Evolutionary conservation across 2,797 vertebrate species (phyloP).

Genomic region (Labeo calbasu): DNA sequence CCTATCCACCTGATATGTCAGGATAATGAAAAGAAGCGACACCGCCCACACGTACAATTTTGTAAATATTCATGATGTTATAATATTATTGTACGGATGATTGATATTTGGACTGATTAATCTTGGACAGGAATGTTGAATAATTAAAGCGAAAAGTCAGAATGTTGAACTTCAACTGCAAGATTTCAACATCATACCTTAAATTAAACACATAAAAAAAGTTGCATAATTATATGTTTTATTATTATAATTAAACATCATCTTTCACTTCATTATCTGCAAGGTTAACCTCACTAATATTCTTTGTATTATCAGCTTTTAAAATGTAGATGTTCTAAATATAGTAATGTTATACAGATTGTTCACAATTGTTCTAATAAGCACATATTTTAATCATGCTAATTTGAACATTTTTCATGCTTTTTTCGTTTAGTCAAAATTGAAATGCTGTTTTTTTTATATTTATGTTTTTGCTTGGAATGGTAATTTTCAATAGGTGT

Average conservation of each 20-base stretch:
- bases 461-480: too few species aligned
- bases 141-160: constrained; percentile 17
- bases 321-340: background rate
- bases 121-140: background rate
- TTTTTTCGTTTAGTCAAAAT: background rate
- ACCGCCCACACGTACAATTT: background rate
- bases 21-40: constrained; percentile 8
- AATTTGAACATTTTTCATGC: background rate
- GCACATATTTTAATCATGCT: background rate
- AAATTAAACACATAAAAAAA: background rate
- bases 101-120: constrained; percentile 7
- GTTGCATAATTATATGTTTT: background rate
- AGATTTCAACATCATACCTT: background rate
- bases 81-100: constrained; percentile 1
- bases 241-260: background rate
- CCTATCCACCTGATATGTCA: background rate
- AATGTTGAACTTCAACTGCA: background rate
- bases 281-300: background rate
- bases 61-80: constrained; percentile 23
- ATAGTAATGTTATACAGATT: background rate
- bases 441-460: background rate
- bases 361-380: background rate
- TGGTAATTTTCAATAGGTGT: constrained; percentile 32
- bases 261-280: constrained; percentile 18
- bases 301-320: background rate